A percentile compares a stretch with the other conserved stretches of the same genome.
These are phyloP conservation scores for Tetragonula clypearis DNA, from an alignment of 1,140 invertebrate genomes.

Conservation along the genomic window DNA sequence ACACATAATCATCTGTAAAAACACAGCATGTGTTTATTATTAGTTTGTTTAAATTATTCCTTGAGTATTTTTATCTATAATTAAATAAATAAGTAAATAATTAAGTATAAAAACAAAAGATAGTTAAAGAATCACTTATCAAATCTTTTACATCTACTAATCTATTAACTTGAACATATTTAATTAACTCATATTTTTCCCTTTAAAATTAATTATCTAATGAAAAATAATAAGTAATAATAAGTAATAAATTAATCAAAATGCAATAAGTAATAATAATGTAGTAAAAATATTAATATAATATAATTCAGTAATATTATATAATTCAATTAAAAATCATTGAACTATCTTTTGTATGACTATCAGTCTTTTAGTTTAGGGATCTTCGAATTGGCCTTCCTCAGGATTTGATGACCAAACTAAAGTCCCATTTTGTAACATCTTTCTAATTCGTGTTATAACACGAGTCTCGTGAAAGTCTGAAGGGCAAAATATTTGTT, in stretches of 20 bases:
- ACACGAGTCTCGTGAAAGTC: not conserved
- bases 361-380: not conserved
- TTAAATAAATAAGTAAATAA: not conserved
- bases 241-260: not conserved
- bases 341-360: not conserved
- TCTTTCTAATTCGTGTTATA: not conserved
- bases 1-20: too few relatives aligned
- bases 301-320: too few relatives aligned
- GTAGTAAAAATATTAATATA: too few relatives aligned
- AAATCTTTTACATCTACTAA: not conserved
- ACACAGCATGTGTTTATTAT: too few relatives aligned
- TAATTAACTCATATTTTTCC: not conserved
- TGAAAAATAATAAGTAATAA: not conserved
- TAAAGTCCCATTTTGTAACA: conserved; percentile 18
- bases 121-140: not conserved
- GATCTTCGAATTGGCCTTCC: conserved; percentile 51
- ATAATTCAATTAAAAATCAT: not conserved
- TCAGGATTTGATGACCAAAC: not conserved
- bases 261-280: not conserved
- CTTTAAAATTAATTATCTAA: not conserved
- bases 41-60: not conserved
- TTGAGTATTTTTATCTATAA: too few relatives aligned
- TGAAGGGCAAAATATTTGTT: conserved; percentile 17
- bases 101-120: not conserved
- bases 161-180: not conserved